phyloP scores from a whole-genome alignment of 2,797 vertebrate genomes.

The Characodon lateralis region DNA sequence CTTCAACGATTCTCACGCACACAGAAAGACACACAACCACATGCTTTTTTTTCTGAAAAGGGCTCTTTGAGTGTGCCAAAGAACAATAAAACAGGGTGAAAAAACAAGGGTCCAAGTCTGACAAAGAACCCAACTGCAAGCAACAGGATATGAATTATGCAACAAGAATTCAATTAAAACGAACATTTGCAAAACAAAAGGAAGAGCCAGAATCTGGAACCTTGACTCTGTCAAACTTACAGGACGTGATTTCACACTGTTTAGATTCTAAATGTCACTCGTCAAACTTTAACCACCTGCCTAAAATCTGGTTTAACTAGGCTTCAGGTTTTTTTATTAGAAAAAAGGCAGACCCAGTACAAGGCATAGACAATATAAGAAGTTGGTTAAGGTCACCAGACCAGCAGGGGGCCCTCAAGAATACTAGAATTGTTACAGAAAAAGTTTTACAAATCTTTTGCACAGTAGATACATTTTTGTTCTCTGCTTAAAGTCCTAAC shows the following conservation, averaged over 20 bases:
- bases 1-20: constrained; percentile 66
- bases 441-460: not conserved
- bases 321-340: not conserved
- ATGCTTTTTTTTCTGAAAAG: constrained; percentile 53
- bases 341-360: not conserved
- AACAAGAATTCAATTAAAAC: constrained; percentile 82
- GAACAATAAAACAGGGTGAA: constrained; percentile 79
- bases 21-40: constrained; percentile 33
- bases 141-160: constrained; percentile 86
- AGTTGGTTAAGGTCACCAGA: not conserved
- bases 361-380: not conserved
- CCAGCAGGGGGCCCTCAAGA: not conserved
- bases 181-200: constrained; percentile 79
- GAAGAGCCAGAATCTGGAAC: constrained; percentile 71
- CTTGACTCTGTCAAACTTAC: constrained; percentile 59
- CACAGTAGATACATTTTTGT: not conserved
- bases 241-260: constrained; percentile 73
- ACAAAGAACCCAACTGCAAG: constrained; percentile 75
- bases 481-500: not conserved
- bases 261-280: constrained; percentile 52
- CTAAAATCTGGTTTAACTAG: constrained; percentile 7
- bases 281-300: constrained; percentile 36
- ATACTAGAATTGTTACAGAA: not conserved
- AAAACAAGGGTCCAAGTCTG: constrained; percentile 72
- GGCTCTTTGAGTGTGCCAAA: constrained; percentile 75